Evolutionary conservation across 2,797 vertebrate species (phyloP), one percentile per base, ranked within the genome.

Genomic region (Moxostoma hubbsi): DNA sequence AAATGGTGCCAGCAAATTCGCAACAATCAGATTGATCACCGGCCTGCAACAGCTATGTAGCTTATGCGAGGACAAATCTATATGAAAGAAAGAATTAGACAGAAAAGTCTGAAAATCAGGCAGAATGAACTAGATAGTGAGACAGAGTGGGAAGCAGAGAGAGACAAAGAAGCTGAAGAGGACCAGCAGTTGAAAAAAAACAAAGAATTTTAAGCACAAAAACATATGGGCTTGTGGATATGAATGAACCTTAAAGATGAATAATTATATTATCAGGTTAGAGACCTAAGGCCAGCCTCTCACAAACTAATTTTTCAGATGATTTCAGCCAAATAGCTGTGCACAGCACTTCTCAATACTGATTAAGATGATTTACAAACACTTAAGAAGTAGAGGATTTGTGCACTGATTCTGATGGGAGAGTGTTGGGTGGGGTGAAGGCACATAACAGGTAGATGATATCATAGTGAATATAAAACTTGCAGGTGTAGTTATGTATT

Each of bases 1-100:
- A 96, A 93, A 94, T 94, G 89, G 93, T 92, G 79, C 80, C 92
- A 79, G 73, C 88, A 84, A 88, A 90, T 46, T 66, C 84, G 69
- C 95, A 94, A 85, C 95, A 95, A 93, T 94, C 94, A 93, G 97
- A 98, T 94, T 98, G 95, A 98, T 93, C 93, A 90, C 87, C 85
- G 78, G 90, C 36, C 36, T 36, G 86, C 59, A 88, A 90, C 91
- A 88, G 93, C 93, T 79, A 87, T 96, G 97, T 96, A 97, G 94
- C 94, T 83, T 95, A 94, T 92, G 90, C 90, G 90, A 72, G 70
- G 70, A 75, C 70, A 83, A 91, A 91, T 92, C 68, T 49, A 15
- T 45, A 51, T 11, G 47, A 68, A 50, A 36, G 11, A 70, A 16
- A 13, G 9, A 59, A 74, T 93, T 84, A 85, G 86, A 91, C 90